These are phyloP conservation scores for Lucilia sericata DNA, from an alignment of 1,140 invertebrate genomes.

Conservation along the genomic window DNA sequence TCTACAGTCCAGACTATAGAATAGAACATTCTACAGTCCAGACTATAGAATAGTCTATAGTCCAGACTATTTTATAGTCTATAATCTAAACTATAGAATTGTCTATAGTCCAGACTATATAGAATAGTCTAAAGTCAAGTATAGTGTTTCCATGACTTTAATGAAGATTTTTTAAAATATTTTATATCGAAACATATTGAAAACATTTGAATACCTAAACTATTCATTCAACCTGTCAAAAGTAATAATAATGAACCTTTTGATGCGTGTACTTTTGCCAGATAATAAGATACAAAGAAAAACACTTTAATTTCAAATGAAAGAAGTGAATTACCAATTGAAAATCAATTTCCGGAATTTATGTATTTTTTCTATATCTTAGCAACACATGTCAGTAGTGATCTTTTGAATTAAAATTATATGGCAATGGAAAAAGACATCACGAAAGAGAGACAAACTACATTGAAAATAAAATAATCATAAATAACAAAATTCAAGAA, in stretches of 20 bases:
- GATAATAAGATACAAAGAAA: background rate
- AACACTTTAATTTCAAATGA: background rate
- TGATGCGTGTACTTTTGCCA: background rate
- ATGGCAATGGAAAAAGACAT: constrained; percentile 27
- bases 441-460: constrained; percentile 11
- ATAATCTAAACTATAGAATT: too few relatives aligned
- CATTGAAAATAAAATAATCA: constrained; percentile 1
- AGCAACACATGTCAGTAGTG: constrained; percentile 35
- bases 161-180: too few relatives aligned
- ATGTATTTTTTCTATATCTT: background rate
- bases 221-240: background rate
- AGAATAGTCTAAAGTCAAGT: too few relatives aligned
- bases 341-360: constrained; percentile 39
- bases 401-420: constrained; percentile 12
- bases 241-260: background rate
- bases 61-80: too few relatives aligned
- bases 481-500: constrained; percentile 22
- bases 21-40: too few relatives aligned
- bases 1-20: too few relatives aligned
- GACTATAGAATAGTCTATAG: too few relatives aligned
- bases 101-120: too few relatives aligned
- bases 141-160: too few relatives aligned
- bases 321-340: constrained; percentile 20
- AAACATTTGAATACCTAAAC: background rate
- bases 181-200: too few relatives aligned